Base-by-base conservation (phyloP, 2,797 vertebrate genomes). In the Salmo trutta region DNA sequence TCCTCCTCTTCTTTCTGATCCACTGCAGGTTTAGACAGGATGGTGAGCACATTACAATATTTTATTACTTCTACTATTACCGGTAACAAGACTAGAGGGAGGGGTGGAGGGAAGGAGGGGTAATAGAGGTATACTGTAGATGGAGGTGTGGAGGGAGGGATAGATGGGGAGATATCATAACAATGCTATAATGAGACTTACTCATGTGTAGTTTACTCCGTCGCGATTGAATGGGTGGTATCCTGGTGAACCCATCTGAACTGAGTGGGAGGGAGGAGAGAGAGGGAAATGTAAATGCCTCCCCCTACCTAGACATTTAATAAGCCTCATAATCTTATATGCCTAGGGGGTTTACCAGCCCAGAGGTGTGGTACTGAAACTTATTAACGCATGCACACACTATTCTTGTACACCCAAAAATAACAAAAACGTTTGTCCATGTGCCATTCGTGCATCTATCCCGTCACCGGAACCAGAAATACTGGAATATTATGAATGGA, bases 1-100 rank as follows among this genome's bases (percentile, higher is more conserved):
- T 87, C 86, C 24, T 95, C 88, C 6, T 94, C 85, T 77, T 95
- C 97, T 89, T 93, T 93, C 74, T 94, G 91, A 84, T 94, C 94
- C 79, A 91, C 97, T 98, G 74, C 75, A 85, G 51, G 12, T 51
- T 80, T 8, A 77, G 19, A 74, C 71, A 51, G 6, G 24, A 17
- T 24, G 4, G 8, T 64, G 74, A 71, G 59, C 27, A 64, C 24
- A 27, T 14, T 24, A 64, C 10, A 27, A 64, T 64, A 24, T 47
- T 47, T 3, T 47, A 47, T 47, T 14, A 47, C 41, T 47, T 3
- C 41, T 47, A 47, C 41, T 47, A 47, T 47, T 47, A 47, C 10
- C 2, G 8, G 41, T 47, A 66, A 75, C 71, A 47, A 47, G 21
- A 24, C 21, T 19, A 47, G 41, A 47, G 41, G 41, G 10, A 47